phyloP scores from a whole-genome alignment of 2,888 invertebrate species.

The Parnassius smintheus region DNA sequence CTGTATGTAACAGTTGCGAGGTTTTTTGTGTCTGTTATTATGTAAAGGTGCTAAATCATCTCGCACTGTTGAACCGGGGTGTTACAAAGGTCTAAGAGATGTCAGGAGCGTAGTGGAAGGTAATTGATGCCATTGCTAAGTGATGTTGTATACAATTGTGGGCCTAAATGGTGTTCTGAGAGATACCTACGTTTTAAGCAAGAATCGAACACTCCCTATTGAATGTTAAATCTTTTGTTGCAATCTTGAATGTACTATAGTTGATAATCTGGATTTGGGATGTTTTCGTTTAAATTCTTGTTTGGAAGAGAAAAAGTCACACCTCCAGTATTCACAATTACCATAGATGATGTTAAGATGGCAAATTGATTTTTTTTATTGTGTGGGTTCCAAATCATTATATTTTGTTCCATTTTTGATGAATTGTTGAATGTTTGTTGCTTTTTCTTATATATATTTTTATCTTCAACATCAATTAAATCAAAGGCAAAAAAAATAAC shows the following conservation, averaged over 20 bases:
- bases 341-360: not conserved
- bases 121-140: slow-evolving; percentile 52
- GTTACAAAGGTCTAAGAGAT: slow-evolving; percentile 70
- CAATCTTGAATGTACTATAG: slow-evolving; percentile 8
- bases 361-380: not conserved
- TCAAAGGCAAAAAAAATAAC: not conserved
- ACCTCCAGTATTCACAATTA: slow-evolving; percentile 61
- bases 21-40: slow-evolving; percentile 44
- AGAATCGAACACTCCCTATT: slow-evolving; percentile 11
- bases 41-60: slow-evolving; percentile 46
- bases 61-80: slow-evolving; percentile 78
- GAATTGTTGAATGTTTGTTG: too few relatives aligned
- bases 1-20: slow-evolving; percentile 66
- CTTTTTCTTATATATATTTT: too few relatives aligned
- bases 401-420: too few relatives aligned
- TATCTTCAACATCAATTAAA: too few relatives aligned
- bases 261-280: slow-evolving; percentile 3
- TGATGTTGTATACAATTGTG: slow-evolving; percentile 33
- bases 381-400: too few relatives aligned
- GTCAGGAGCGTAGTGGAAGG: slow-evolving; percentile 78
- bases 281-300: slow-evolving; percentile 29
- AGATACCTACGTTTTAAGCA: slow-evolving; percentile 9
- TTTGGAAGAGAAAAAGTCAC: slow-evolving; percentile 30
- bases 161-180: slow-evolving; percentile 30
- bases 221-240: not conserved